phyloP scores from a whole-genome alignment of 2,888 invertebrate genomes.

The Drosophila pseudotakahashii region DNA sequence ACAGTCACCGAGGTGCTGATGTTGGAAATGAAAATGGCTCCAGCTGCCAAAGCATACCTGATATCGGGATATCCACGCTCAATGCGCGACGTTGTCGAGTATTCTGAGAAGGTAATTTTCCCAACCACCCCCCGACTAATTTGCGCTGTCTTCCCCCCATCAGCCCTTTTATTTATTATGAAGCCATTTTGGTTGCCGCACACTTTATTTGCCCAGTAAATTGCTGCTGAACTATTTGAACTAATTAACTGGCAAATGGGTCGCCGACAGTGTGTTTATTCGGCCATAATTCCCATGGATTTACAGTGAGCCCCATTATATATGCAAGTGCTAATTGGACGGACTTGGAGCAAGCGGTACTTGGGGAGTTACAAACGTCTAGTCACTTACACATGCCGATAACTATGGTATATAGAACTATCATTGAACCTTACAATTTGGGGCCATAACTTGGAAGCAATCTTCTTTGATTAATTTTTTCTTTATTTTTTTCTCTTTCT shows the following conservation, averaged over 20 bases:
- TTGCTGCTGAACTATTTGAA: conserved; percentile 61
- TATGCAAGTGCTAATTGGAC: conserved; percentile 46
- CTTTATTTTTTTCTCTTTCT: conserved; percentile 43
- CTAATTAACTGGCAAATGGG: conserved; percentile 73
- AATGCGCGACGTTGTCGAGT: conserved; percentile 96
- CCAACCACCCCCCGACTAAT: background rate
- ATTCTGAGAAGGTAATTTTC: conserved; percentile 91
- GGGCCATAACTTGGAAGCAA: background rate
- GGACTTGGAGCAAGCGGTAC: conserved; percentile 1
- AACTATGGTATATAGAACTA: conserved; percentile 4
- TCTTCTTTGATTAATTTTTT: background rate
- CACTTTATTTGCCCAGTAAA: conserved; percentile 58
- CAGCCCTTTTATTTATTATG: conserved; percentile 44
- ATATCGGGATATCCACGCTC: conserved; percentile 95
- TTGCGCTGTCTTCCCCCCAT: conserved; percentile 1
- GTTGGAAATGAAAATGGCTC: conserved; percentile 97
- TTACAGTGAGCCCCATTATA: conserved; percentile 43
- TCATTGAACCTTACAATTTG: conserved; percentile 1
- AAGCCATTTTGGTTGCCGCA: conserved; percentile 36
- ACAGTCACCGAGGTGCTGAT: conserved; percentile 95
- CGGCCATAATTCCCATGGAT: conserved; percentile 54
- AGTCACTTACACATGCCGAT: conserved; percentile 11
- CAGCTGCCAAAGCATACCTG: conserved; percentile 93
- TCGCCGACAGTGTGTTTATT: conserved; percentile 54
- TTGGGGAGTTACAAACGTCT: conserved; percentile 8